Conservation (phyloP, 2,888 invertebrate genomes). For the Aphrophora alni region DNA sequence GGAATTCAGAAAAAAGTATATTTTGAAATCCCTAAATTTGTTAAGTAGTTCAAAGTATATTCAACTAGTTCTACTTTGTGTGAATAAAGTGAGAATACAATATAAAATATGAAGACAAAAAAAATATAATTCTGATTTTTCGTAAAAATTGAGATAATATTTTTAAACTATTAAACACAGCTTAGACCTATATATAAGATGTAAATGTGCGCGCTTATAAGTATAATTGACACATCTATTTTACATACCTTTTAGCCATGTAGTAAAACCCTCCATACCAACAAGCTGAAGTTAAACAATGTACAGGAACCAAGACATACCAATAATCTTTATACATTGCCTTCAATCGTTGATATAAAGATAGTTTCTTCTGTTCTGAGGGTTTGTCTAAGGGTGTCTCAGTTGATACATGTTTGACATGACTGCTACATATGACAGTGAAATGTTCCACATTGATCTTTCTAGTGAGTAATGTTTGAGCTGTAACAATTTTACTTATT, state of each 20-base stretch:
- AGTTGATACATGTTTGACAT: not conserved
- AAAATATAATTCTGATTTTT: too few relatives aligned
- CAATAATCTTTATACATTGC: conserved; percentile 95
- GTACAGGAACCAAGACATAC: conserved; percentile 95
- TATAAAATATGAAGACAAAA: too few relatives aligned
- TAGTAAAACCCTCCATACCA: conserved; percentile 93
- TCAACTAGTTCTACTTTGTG: too few relatives aligned
- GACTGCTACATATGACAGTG: not conserved
- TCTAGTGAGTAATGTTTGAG: not conserved
- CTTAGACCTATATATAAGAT: too few relatives aligned
- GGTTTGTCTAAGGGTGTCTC: conserved; percentile 15
- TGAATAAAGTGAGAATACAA: too few relatives aligned
- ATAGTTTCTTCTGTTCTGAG: conserved; percentile 60
- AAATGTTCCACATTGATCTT: not conserved
- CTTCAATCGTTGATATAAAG: conserved; percentile 83
- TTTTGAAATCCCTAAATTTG: too few relatives aligned
- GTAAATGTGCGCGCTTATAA: too few relatives aligned
- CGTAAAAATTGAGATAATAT: too few relatives aligned
- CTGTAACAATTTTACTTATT: not conserved
- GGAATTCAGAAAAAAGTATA: too few relatives aligned
- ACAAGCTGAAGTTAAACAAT: conserved; percentile 81
- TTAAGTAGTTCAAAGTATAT: too few relatives aligned
- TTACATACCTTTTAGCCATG: conserved; percentile 85
- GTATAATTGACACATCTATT: too few relatives aligned
- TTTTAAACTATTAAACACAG: too few relatives aligned